These are phyloP conservation scores for Sympetrum striolatum DNA, from an alignment of 2,888 invertebrate genomes.

Conservation along the genomic window DNA sequence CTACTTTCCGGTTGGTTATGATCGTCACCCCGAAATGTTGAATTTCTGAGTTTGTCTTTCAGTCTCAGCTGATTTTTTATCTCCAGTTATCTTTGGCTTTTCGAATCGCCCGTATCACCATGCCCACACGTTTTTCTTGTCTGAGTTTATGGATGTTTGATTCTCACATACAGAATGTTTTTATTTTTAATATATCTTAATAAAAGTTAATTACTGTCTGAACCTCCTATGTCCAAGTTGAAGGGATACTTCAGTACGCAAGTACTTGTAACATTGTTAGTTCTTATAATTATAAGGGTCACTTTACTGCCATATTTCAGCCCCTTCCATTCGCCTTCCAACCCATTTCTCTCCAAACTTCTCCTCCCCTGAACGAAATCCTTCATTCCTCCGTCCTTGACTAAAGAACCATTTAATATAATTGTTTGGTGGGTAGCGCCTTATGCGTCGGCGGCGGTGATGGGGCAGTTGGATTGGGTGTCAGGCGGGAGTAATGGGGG, in stretches of 20 bases:
- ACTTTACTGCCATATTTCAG: neutral
- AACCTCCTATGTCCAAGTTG: too few species aligned
- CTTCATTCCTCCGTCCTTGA: neutral
- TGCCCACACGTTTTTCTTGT: too few species aligned
- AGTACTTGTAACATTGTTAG: neutral
- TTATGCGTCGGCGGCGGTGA: neutral
- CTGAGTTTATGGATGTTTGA: too few species aligned
- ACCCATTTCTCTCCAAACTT: neutral
- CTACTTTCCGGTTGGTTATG: too few species aligned
- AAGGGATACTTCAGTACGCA: neutral
- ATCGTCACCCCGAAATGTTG: too few species aligned
- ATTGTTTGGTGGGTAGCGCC: neutral
- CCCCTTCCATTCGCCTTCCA: neutral
- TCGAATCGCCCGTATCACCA: too few species aligned
- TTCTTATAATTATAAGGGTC: neutral
- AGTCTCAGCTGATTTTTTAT: too few species aligned
- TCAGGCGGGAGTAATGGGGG: neutral
- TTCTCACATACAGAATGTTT: too few species aligned
- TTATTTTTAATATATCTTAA: too few species aligned
- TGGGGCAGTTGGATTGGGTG: neutral
- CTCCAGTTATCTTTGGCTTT: too few species aligned
- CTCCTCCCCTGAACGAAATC: neutral
- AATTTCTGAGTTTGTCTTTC: too few species aligned
- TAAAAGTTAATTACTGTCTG: too few species aligned
- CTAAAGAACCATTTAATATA: neutral